Evolutionary conservation across 2,797 vertebrate species (phyloP), one percentile per base, ranked within the genome.

Genomic region (Hafferia zeledoni): DNA sequence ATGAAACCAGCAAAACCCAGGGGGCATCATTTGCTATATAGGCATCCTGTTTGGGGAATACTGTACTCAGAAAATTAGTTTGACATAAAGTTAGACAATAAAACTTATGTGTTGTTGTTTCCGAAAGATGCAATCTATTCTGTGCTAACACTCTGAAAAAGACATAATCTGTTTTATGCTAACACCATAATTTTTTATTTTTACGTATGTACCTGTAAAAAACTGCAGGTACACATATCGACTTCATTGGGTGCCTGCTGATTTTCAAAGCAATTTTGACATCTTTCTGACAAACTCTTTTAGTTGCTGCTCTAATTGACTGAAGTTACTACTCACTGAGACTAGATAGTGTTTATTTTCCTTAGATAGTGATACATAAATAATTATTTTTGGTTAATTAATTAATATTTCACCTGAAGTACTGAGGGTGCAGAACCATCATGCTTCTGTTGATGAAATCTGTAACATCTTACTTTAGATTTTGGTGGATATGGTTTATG

Each of bases 41-140:
- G 79, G 81, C 5, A 9, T 89, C 84, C 82, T 78, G 89, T 59
- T 94, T 81, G 59, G 76, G 86, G 87, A 91, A 35, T 83, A 78
- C 71, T 88, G n/a, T 86, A 92, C 37, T 64, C 30, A 86, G 82
- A 93, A 94, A 91, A 94, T 94, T 72, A 91, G 61, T 91, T 91
- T 91, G 89, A 92, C 82, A 78, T 93, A 49, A 93, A 93, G 61
- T 89, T 65, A 90, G 69, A 61, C 43, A 61, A 60, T 94, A 92
- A 89, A 83, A 83, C 75, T 92, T 88, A 68, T 0, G 17, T 87
- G 61, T 64, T 89, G 63, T 74, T 92, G 52, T 78, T 95, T 94
- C 84, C 83, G 70, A 81, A 95, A 83, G 46, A 59, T 85, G 43
- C 60, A 57, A 65, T 85, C 33, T 87, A 16, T 60, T 92, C 78